A percentile compares a stretch with the other conserved stretches of the same genome.
Conservation (phyloP, 1,140 invertebrate species). For the Drosophila micromelanica region DNA sequence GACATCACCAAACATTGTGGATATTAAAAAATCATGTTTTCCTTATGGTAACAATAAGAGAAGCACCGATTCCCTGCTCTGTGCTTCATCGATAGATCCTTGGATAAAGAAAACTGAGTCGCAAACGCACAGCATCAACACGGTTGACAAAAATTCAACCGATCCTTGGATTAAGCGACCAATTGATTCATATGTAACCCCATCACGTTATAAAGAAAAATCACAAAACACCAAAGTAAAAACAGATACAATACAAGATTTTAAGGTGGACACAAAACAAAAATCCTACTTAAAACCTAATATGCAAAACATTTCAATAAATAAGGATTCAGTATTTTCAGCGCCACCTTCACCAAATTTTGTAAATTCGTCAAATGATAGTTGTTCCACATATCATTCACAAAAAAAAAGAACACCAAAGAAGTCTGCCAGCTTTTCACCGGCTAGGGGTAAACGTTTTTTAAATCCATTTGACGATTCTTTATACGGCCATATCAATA, state of each 20-base stretch:
- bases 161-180: conserved; percentile 71
- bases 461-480: conserved; percentile 52
- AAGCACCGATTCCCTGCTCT: conserved; percentile 73
- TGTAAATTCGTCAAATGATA: conserved; percentile 43
- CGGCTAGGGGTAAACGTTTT: conserved; percentile 55
- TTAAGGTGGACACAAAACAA: conserved; percentile 31
- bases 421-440: conserved; percentile 68
- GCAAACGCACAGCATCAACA: conserved; percentile 8
- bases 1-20: conserved; percentile 80
- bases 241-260: conserved; percentile 32
- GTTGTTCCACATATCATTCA: conserved; percentile 31
- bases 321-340: conserved; percentile 49
- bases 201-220: conserved; percentile 28
- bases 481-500: conserved; percentile 26
- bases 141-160: conserved; percentile 22
- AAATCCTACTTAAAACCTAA: conserved; percentile 41
- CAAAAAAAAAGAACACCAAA: conserved; percentile 31
- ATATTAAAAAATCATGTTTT: conserved; percentile 58
- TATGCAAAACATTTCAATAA: conserved; percentile 26
- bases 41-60: conserved; percentile 66
- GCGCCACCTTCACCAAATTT: conserved; percentile 68
- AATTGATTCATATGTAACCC: conserved; percentile 19
- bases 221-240: conserved; percentile 36
- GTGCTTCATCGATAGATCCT: conserved; percentile 72
- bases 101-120: conserved; percentile 80